phyloP scores from a whole-genome alignment of 2,113 vertebrate species.

The Ceuthmochares aereus region DNA sequence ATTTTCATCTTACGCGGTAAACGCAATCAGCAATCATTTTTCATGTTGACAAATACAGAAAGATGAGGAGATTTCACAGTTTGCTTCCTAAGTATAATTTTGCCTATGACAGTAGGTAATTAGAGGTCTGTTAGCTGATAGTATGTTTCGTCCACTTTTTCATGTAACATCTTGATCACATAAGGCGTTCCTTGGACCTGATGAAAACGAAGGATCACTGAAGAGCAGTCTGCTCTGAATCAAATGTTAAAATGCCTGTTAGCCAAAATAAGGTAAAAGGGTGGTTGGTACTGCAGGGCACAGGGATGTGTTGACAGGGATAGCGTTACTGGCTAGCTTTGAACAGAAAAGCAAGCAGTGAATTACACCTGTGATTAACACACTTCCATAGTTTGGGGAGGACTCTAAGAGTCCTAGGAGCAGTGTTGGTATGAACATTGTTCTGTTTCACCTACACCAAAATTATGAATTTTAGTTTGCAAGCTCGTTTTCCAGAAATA shows the following conservation, averaged over 20 bases:
- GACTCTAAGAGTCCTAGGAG: neutral
- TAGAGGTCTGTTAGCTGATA: neutral
- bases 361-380: neutral
- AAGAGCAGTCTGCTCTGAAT: neutral
- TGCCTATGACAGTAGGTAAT: neutral
- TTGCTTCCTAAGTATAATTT: neutral
- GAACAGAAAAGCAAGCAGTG: neutral
- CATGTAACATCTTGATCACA: neutral
- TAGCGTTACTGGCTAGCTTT: neutral
- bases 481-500: neutral
- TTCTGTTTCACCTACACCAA: neutral
- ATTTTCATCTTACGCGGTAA: neutral
- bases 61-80: neutral
- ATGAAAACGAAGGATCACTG: neutral
- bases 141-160: neutral
- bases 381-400: too few species aligned
- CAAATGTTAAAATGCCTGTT: neutral
- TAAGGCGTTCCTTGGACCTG: neutral
- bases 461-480: neutral
- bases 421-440: neutral
- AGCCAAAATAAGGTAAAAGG: neutral
- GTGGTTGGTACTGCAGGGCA: neutral
- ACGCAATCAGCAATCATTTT: neutral
- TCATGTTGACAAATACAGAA: neutral
- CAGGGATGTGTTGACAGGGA: neutral